These are phyloP conservation scores for Scotopteryx bipunctaria DNA, from an alignment of 2,888 invertebrate species.

Conservation along the genomic window DNA sequence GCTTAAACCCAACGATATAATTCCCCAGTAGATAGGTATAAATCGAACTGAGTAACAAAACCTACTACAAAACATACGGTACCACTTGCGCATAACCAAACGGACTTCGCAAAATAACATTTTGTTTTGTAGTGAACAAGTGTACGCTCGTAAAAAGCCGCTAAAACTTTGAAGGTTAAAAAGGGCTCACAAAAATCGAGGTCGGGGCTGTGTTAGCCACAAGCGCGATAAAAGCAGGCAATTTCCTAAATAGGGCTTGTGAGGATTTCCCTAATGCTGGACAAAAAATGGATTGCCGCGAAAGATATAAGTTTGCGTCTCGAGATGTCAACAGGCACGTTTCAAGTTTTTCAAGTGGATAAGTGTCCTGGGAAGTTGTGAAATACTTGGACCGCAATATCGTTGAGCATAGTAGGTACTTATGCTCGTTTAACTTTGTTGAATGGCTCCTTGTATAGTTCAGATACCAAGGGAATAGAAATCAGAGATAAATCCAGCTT, in stretches of 20 bases:
- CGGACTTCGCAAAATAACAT: conserved; percentile 13
- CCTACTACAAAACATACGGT: neutral
- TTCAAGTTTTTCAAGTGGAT: conserved; percentile 32
- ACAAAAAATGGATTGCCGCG: conserved; percentile 72
- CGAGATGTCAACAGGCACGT: conserved; percentile 34
- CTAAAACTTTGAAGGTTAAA: conserved; percentile 52
- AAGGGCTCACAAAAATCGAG: conserved; percentile 50
- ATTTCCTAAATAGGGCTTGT: conserved; percentile 76
- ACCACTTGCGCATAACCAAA: neutral
- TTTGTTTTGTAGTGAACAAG: conserved; percentile 25
- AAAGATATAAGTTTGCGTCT: conserved; percentile 34
- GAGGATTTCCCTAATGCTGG: conserved; percentile 75
- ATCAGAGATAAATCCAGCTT: no score
- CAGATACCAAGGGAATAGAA: no score
- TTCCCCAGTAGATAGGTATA: no score
- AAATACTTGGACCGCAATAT: conserved; percentile 15
- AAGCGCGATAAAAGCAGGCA: conserved; percentile 71
- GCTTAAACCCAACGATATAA: no score
- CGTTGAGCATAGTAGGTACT: neutral
- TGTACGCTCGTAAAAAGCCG: conserved; percentile 43
- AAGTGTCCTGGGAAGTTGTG: conserved; percentile 21
- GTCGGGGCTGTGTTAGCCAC: conserved; percentile 58
- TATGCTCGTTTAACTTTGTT: conserved; percentile 8
- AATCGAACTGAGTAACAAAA: neutral
- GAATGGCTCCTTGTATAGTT: neutral